These are phyloP conservation scores for Cygnus buccinator DNA, from an alignment of 2,113 vertebrate genomes.

Conservation along the genomic window DNA sequence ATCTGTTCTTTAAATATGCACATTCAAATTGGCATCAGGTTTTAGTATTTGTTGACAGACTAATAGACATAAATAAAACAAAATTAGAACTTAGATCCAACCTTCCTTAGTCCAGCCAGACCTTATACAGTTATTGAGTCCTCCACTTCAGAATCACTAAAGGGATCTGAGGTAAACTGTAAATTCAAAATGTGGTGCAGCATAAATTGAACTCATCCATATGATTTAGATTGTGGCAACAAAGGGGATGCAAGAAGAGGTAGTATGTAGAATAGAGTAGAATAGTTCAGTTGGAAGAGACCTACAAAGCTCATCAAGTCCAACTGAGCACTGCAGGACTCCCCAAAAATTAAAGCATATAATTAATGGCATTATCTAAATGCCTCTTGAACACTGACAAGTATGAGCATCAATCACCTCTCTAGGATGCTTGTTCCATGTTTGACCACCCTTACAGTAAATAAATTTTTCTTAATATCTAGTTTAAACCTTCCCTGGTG, in stretches of 20 bases:
- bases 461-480: too few relatives aligned
- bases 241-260: background rate
- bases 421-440: too few relatives aligned
- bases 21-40: background rate
- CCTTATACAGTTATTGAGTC: background rate
- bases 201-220: background rate
- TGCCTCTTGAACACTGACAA: background rate
- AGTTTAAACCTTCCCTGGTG: too few relatives aligned
- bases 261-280: too few relatives aligned
- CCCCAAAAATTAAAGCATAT: background rate
- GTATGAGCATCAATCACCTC: background rate
- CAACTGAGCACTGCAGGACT: background rate
- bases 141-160: background rate
- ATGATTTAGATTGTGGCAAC: background rate
- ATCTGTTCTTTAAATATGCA: background rate
- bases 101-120: background rate
- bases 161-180: accelerated
- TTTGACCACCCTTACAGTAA: too few relatives aligned
- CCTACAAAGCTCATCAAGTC: background rate
- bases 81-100: background rate
- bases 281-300: background rate
- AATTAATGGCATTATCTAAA: background rate
- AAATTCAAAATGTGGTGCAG: background rate
- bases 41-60: background rate
- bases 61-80: background rate